Evolutionary conservation across 2,113 vertebrate species (phyloP).

Genomic region (Poeciliopsis turrubarensis): DNA sequence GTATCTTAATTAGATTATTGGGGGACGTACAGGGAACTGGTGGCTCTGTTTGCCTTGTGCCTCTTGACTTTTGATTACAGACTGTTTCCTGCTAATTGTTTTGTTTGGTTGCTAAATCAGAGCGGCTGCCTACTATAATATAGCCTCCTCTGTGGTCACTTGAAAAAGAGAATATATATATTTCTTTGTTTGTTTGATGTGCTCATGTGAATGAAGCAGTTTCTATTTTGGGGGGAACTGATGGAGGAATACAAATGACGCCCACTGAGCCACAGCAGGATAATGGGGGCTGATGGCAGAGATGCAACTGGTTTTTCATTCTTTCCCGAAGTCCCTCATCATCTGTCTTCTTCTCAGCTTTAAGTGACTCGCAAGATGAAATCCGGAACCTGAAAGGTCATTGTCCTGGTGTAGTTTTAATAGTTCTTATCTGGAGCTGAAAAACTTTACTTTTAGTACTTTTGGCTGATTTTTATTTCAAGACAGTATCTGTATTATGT

Average conservation of each 20-base stretch:
- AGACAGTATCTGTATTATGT: background rate
- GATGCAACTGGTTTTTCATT: constrained; percentile 14
- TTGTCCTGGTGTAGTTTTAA: constrained; percentile 15
- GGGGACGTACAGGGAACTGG: constrained; percentile 44
- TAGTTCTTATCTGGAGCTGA: constrained; percentile 15
- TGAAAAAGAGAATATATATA: background rate
- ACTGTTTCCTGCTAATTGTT: constrained; percentile 56
- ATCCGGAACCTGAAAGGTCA: constrained; percentile 25
- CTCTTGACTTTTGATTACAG: constrained; percentile 37
- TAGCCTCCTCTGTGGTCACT: constrained; percentile 22
- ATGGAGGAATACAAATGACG: background rate
- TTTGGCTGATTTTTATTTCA: background rate
- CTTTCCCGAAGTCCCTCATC: constrained; percentile 10
- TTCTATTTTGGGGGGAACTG: constrained; percentile 3
- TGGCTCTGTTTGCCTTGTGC: constrained; percentile 46
- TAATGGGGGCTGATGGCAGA: background rate
- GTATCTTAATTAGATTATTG: constrained; percentile 65
- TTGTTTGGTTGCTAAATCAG: constrained; percentile 53
- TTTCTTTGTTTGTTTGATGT: constrained; percentile 4
- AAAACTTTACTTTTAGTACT: constrained; percentile 39
- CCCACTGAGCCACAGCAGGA: background rate
- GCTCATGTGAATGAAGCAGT: background rate
- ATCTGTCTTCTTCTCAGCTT: constrained; percentile 40
- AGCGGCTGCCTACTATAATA: constrained; percentile 21
- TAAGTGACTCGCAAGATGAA: constrained; percentile 52